Evolutionary conservation across 2,113 vertebrate genomes (phyloP).

Genomic region (Heloderma charlesbogerti): DNA sequence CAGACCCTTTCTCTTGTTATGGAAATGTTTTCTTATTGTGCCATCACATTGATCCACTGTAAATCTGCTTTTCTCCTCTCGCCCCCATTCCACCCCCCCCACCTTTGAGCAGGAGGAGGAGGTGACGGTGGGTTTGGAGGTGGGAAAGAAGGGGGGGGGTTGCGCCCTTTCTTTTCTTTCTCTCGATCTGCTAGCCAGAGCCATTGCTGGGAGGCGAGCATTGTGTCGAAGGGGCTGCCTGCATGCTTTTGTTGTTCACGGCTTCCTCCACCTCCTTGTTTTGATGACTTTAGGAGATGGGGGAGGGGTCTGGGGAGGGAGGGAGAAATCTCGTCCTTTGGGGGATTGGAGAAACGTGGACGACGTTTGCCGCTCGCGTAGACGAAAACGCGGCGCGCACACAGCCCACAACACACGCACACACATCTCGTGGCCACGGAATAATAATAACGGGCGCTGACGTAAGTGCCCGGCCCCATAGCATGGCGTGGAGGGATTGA

Average conservation of each 20-base stretch:
- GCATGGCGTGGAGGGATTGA: not conserved
- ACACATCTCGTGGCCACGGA: conserved; percentile 31
- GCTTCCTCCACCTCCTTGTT: conserved; percentile 57
- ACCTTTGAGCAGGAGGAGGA: not conserved
- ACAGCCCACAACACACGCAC: not conserved
- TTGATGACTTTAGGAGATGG: conserved; percentile 53
- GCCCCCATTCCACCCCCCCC: not conserved
- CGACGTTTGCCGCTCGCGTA: not conserved
- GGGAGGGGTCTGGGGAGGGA: conserved; percentile 3
- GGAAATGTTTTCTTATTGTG: conserved; percentile 25
- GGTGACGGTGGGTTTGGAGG: not conserved
- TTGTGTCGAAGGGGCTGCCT: conserved; percentile 5
- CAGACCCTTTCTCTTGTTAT: not conserved
- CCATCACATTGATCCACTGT: not conserved
- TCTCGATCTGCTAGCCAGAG: not conserved
- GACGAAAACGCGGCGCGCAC: not conserved
- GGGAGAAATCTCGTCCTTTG: not conserved
- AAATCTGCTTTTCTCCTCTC: conserved; percentile 19
- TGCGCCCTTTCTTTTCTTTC: not conserved
- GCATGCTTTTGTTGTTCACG: conserved; percentile 49
- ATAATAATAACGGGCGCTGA: conserved; percentile 21
- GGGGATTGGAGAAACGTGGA: conserved; percentile 2
- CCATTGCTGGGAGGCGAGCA: not conserved
- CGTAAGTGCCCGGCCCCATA: not conserved
- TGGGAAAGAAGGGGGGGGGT: not conserved